Evolutionary conservation across 2,113 vertebrate species (phyloP), one percentile per base, ranked within the genome.

Genomic region (Serinus canaria): DNA sequence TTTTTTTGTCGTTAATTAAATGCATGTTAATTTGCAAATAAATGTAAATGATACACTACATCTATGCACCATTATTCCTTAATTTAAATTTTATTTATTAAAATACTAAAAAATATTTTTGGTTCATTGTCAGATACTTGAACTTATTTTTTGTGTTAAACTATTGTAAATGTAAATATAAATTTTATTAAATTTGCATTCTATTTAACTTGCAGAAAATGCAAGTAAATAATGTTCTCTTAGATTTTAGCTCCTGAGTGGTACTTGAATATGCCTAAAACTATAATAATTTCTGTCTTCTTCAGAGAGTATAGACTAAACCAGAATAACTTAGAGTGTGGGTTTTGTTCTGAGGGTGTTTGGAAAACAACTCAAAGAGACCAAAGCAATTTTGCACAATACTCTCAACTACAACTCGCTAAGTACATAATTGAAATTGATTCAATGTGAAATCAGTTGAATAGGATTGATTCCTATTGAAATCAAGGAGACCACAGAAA

Each of bases 371-470:
- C 21, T 58, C 31, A 31, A 53, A 68, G 78, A 76, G 8, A 82
- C 21, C 15, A 43, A 92, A 94, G 66, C 21, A 67, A 68, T 88
- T 89, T 89, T 89, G 14, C 41, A 27, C 2, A 27, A 20, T 52
- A 69, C 12, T 73, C 20, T 68, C 44, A 94, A 92, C 41, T 50
- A 50, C 59, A 92, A 59, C 43, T 94, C 60, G 41, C 86, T 44
- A 83, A 88, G 68, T 31, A 91, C 18, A 24, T 75, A 95, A 93
- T 30, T 94, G 79, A 94, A 94, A 92, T 83, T 63, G 76, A 92
- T 94, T 92, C 64, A 69, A 83, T 83, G 35, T 75, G 83, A 94
- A 95, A 95, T 89, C 47, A 52, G 20, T 67, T 81, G 60, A 83
- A 88, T 43, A 77, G 19, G n/a, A 77, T 55, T 86, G 69, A 89